Evolutionary conservation across 2,113 vertebrate genomes (phyloP).

Genomic region (Redunca redunca): DNA sequence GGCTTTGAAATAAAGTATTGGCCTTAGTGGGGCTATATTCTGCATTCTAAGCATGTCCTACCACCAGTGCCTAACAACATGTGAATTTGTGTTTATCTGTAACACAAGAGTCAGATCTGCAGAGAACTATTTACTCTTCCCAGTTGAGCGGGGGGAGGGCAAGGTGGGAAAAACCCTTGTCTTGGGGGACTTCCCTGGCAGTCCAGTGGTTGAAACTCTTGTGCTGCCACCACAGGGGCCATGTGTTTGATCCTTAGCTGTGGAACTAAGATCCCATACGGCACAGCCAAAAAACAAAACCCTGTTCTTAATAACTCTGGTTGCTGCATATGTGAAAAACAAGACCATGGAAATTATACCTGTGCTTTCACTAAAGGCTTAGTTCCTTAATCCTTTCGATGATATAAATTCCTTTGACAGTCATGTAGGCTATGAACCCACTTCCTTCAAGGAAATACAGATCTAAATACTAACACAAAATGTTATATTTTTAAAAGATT

Average conservation of each 20-base stretch:
- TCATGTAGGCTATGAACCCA: neutral
- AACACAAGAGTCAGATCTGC: neutral
- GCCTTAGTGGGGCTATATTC: neutral
- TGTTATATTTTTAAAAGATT: neutral
- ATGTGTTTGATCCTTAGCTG: neutral
- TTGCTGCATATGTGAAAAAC: neutral
- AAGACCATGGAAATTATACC: neutral
- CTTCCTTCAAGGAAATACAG: neutral
- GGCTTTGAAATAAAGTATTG: neutral
- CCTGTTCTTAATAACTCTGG: neutral
- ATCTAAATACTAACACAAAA: neutral
- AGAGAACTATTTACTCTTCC: neutral
- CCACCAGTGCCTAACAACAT: neutral
- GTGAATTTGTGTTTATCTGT: neutral
- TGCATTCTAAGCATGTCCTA: neutral
- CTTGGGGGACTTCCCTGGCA: neutral
- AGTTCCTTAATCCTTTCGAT: neutral
- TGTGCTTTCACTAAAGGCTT: neutral
- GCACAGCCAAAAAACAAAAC: neutral
- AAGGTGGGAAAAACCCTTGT: neutral
- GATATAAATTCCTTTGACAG: neutral
- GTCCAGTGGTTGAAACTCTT: neutral
- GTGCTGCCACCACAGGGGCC: neutral
- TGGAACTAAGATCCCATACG: neutral
- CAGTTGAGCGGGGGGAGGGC: neutral